Evolutionary conservation across 2,797 vertebrate species (phyloP), one percentile per base, ranked within the genome.

Genomic region (Tragelaphus eurycerus): DNA sequence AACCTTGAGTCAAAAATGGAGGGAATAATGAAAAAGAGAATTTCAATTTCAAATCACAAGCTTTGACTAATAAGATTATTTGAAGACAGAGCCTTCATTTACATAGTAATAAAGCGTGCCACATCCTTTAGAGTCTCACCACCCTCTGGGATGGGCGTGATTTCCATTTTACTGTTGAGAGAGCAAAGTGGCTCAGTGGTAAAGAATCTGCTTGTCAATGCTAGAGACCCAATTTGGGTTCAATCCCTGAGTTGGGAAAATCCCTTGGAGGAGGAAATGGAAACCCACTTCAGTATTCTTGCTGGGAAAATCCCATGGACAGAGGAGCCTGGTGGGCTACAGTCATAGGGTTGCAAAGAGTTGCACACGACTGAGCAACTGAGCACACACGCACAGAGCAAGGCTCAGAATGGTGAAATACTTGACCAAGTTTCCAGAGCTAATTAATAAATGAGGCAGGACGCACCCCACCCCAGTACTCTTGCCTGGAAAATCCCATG

Each of bases 111-210:
- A 48, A 27, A 48, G 6, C 8, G 7, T 7, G 31, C 31, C 34
- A 43, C 9, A 17, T 46, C 2, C 10, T n/a, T 43, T 16, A 34
- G 79, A 62, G 19, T 62, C 59, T 38, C 29, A 48, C 6, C 16
- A 0, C 1, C 16, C 27, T 60, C 79, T 52, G 94, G 38, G 29
- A 38, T 2, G 2, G 38, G 27, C 0, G 0, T 7, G 43, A 67
- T 88, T 29, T 23, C 54, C 23, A 7, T 78, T 55, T 76, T 59
- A 14, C 87, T 31, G 6, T 13, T 16, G 3, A 78, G 29, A 46
- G 46, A 38, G n/a, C 38, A 76, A 43, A 27, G 34, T 76, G 38
- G 21, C 71, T 76, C 71, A 46, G 38, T 25, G 38, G 38, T 25
- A 27, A 76, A 76, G 71, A 76, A 76, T 43, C 38, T 46, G 71